Evolutionary conservation across 2,888 invertebrate species (phyloP).

Genomic region (Ophion costatus): DNA sequence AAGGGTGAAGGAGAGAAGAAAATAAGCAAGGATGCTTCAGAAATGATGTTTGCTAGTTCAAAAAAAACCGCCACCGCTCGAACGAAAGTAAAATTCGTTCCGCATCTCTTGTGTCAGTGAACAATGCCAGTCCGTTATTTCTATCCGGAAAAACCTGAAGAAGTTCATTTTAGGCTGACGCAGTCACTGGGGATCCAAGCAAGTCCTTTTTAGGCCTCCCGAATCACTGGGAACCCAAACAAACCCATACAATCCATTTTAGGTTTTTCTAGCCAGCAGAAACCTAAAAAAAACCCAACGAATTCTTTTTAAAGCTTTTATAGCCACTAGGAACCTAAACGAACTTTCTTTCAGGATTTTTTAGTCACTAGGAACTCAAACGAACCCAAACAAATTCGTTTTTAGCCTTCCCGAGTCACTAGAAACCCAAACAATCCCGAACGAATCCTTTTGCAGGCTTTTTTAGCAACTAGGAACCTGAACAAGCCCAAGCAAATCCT

Average conservation of each 20-base stretch:
- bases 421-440: too few relatives aligned
- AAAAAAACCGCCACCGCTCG: neutral
- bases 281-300: neutral
- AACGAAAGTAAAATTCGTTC: neutral
- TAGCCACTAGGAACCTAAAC: too few relatives aligned
- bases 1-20: conserved; percentile 65
- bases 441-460: too few relatives aligned
- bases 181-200: neutral
- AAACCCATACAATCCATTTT: too few relatives aligned
- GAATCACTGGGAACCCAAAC: too few relatives aligned
- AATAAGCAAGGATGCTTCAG: conserved; percentile 68
- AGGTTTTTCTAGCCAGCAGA: too few relatives aligned
- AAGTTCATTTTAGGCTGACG: neutral
- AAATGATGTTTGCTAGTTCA: conserved; percentile 3
- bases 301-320: neutral
- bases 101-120: neutral
- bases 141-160: neutral
- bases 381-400: too few relatives aligned
- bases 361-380: too few relatives aligned
- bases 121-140: neutral
- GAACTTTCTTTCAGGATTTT: neutral
- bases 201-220: too few relatives aligned
- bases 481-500: neutral
- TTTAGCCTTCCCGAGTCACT: too few relatives aligned
- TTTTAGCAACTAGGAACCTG: too few relatives aligned